Conservation (phyloP, 2,888 invertebrate species). For the Dioctria linearis region DNA sequence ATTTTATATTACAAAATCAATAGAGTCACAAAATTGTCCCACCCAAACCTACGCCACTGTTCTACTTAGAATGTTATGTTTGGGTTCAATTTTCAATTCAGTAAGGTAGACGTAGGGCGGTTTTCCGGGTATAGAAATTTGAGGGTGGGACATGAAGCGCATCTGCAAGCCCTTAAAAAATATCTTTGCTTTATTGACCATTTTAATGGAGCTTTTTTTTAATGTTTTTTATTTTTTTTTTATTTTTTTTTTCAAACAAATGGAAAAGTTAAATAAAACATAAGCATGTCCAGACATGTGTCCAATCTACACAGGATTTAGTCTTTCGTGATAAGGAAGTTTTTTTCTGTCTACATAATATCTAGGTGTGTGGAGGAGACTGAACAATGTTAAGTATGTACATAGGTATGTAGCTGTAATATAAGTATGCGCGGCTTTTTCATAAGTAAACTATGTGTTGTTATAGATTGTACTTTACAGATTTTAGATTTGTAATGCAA, state of each 20-base stretch:
- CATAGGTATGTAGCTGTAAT: not conserved
- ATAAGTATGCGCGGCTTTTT: not conserved
- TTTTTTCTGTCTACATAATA: not conserved
- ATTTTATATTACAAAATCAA: not conserved
- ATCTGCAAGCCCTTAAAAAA: not conserved
- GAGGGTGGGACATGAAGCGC: constrained; percentile 9
- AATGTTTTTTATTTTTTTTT: not conserved
- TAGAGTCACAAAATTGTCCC: not conserved
- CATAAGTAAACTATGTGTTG: not conserved
- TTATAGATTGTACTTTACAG: not conserved
- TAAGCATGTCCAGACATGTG: not conserved
- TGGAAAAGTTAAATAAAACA: not conserved
- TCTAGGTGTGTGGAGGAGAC: not conserved
- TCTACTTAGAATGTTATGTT: not conserved
- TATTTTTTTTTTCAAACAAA: not conserved
- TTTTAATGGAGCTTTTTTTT: constrained; percentile 13
- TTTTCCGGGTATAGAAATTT: constrained; percentile 27
- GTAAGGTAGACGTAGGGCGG: not conserved
- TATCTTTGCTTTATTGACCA: not conserved
- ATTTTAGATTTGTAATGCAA: not conserved
- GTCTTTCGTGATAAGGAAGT: not conserved
- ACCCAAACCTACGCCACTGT: not conserved
- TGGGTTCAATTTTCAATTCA: not conserved
- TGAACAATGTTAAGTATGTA: not conserved
- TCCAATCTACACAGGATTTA: not conserved